A percentile compares a stretch with the other conserved stretches of the same genome.
Evolutionary conservation across 1,140 invertebrate genomes (phyloP).

Genomic region (Ceratina australensis): DNA sequence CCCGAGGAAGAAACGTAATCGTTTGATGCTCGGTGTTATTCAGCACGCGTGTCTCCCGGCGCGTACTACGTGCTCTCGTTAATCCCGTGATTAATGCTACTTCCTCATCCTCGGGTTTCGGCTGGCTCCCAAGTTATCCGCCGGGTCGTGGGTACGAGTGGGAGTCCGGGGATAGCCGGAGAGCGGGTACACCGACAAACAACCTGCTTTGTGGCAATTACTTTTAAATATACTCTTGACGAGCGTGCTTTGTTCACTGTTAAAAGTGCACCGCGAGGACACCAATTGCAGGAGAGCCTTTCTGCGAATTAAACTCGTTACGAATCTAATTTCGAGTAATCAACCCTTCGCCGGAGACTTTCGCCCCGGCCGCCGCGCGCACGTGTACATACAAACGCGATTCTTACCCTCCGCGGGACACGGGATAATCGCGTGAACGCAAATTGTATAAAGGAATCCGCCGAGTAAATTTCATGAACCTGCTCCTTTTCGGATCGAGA

Average conservation of each 20-base stretch:
- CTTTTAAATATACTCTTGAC: constrained; percentile 46
- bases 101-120: constrained; percentile 4
- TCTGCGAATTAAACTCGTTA: constrained; percentile 62
- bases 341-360: constrained; percentile 52
- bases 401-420: no score
- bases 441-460: constrained; percentile 52
- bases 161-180: no score
- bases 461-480: constrained; percentile 15
- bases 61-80: constrained; percentile 37
- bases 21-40: constrained; percentile 27
- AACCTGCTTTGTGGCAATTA: constrained; percentile 48
- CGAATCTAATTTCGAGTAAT: constrained; percentile 63
- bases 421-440: constrained; percentile 48
- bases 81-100: constrained; percentile 46
- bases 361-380: no score
- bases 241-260: constrained; percentile 47
- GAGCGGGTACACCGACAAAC: no score
- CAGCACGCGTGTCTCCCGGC: constrained; percentile 25
- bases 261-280: constrained; percentile 47
- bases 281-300: constrained; percentile 60
- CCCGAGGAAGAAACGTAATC: background rate
- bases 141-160: no score
- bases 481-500: background rate
- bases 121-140: constrained; percentile 27
- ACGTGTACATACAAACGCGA: background rate